Percentiles rank a stretch among this genome's conserved stretches.
Conservation (phyloP, 2,797 vertebrate genomes). For the Menidia menidia region DNA sequence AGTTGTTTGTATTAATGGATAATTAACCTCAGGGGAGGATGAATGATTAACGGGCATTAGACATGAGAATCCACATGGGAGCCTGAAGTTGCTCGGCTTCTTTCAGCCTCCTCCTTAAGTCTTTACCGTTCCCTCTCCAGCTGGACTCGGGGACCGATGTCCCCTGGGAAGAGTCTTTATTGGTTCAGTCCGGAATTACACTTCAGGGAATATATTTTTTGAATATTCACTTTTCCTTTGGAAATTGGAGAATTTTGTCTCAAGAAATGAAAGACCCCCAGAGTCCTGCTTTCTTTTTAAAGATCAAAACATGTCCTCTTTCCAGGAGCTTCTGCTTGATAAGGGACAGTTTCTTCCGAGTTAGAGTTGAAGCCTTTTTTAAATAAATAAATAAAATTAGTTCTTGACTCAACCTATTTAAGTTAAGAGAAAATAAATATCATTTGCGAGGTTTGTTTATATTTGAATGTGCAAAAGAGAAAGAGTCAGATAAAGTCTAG, state of each 20-base stretch:
- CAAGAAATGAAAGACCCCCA: neutral
- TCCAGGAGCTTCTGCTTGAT: conserved; percentile 3
- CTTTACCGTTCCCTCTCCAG: conserved; percentile 10
- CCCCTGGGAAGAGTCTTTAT: conserved; percentile 15
- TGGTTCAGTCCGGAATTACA: conserved; percentile 17
- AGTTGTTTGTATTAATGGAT: conserved; percentile 12
- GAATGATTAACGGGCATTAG: conserved; percentile 5
- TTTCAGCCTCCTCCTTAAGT: neutral
- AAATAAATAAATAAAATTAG: too few relatives aligned
- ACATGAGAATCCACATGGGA: conserved; percentile 5
- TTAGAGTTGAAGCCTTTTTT: too few relatives aligned
- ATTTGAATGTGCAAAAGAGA: too few relatives aligned
- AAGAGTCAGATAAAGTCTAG: too few relatives aligned
- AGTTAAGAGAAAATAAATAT: too few relatives aligned
- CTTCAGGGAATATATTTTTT: neutral
- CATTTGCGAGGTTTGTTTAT: too few relatives aligned
- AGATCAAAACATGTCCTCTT: too few relatives aligned
- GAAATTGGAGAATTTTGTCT: neutral
- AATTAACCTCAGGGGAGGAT: conserved; percentile 28
- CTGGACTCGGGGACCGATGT: neutral
- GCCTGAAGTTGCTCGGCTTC: neutral
- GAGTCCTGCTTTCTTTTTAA: too few relatives aligned
- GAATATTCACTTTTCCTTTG: neutral
- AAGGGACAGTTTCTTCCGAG: too few relatives aligned
- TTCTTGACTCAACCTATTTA: too few relatives aligned